Evolutionary conservation across 2,113 vertebrate genomes (phyloP).

Genomic region (Chamaetylas fuelleborni): DNA sequence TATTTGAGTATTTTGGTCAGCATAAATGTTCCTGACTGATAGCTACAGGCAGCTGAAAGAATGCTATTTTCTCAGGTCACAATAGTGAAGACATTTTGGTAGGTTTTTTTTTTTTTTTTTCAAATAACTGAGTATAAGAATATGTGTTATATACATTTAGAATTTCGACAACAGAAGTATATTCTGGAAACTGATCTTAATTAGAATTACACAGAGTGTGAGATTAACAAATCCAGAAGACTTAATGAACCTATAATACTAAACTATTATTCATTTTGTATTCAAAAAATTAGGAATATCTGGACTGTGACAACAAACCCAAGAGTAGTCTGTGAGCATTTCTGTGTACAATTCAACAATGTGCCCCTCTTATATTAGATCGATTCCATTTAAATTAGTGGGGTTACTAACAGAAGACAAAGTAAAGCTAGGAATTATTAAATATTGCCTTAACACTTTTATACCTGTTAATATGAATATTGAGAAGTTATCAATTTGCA

Average conservation of each 20-base stretch:
- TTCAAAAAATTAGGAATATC: neutral
- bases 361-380: neutral
- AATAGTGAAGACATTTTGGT: neutral
- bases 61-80: neutral
- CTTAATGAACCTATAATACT: neutral
- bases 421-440: neutral
- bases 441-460: neutral
- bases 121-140: neutral
- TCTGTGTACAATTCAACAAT: neutral
- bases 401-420: neutral
- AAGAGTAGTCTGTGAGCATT: neutral
- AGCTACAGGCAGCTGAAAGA: neutral
- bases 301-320: neutral
- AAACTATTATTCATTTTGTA: neutral
- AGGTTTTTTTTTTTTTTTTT: neutral
- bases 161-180: neutral
- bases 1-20: neutral
- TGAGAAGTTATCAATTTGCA: neutral
- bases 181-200: neutral
- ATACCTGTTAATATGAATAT: neutral
- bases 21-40: neutral
- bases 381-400: neutral
- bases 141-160: neutral
- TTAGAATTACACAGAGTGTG: neutral
- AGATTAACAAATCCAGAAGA: neutral